These are phyloP conservation scores for Gambusia yucatana DNA, from an alignment of 2,797 vertebrate genomes.

Conservation along the genomic window DNA sequence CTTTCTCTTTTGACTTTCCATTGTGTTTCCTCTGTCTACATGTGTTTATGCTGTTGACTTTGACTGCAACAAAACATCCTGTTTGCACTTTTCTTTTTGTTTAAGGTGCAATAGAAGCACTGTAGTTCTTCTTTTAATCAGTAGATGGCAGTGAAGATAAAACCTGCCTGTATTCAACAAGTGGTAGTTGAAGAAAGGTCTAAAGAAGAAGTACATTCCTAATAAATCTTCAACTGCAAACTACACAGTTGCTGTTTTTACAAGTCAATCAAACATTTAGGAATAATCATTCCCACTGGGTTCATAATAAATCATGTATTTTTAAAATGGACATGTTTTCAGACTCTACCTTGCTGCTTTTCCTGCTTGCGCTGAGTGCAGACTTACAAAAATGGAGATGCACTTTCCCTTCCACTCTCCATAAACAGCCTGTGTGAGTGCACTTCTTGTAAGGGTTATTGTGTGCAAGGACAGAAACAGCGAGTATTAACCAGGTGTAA, in stretches of 20 bases:
- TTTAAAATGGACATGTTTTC: neutral
- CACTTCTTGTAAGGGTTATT: neutral
- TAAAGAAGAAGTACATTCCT: neutral
- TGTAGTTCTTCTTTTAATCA: neutral
- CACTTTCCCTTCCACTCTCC: no score
- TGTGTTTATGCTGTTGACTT: neutral
- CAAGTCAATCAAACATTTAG: neutral
- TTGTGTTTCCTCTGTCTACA: neutral
- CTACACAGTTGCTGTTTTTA: neutral
- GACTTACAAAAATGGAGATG: neutral
- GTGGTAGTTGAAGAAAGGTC: neutral
- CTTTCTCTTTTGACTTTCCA: neutral
- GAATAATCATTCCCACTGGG: neutral
- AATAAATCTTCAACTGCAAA: neutral
- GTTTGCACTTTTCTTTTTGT: neutral
- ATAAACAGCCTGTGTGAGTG: neutral
- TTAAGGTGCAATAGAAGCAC: neutral
- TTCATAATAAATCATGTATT: neutral
- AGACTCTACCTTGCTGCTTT: neutral
- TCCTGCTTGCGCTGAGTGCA: neutral
- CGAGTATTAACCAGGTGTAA: neutral
- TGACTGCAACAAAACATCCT: neutral
- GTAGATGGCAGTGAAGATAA: neutral
- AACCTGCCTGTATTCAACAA: neutral
- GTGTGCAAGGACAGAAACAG: neutral